These are phyloP conservation scores for Thinocorus orbignyianus DNA, from an alignment of 2,113 vertebrate genomes.

Conservation along the genomic window DNA sequence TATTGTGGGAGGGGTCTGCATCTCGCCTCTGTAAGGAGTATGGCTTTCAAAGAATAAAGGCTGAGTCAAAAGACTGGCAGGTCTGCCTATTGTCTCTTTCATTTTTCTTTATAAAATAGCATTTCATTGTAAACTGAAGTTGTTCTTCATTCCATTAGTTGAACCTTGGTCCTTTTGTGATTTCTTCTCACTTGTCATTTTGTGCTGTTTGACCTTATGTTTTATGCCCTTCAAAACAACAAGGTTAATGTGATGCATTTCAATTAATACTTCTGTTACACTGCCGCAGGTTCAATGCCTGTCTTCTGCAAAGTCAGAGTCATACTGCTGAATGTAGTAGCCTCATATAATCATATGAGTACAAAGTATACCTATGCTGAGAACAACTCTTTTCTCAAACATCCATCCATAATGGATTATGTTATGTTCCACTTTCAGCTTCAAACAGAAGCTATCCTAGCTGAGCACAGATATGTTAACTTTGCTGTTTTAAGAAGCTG, in stretches of 20 bases:
- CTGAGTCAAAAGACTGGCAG: neutral
- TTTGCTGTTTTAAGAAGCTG: neutral
- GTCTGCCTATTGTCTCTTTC: neutral
- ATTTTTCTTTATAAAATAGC: neutral
- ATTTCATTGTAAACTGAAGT: neutral
- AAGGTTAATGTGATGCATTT: neutral
- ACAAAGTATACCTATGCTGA: slow-evolving; percentile 21
- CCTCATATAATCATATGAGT: neutral
- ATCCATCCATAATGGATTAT: slow-evolving; percentile 45
- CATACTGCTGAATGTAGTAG: neutral
- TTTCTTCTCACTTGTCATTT: neutral
- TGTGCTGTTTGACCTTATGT: neutral
- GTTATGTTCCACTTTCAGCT: slow-evolving; percentile 33
- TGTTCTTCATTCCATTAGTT: neutral
- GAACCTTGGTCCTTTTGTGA: neutral
- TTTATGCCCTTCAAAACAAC: neutral
- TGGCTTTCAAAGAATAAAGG: neutral
- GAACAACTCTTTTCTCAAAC: slow-evolving; percentile 22
- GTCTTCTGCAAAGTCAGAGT: neutral
- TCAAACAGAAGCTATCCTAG: neutral
- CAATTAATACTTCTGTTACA: neutral
- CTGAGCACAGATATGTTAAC: slow-evolving; percentile 14
- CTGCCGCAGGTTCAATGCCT: neutral
- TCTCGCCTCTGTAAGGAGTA: neutral
- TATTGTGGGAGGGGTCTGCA: neutral